Conservation (phyloP, 2,113 vertebrate genomes). For the Tachuris rubrigastra region DNA sequence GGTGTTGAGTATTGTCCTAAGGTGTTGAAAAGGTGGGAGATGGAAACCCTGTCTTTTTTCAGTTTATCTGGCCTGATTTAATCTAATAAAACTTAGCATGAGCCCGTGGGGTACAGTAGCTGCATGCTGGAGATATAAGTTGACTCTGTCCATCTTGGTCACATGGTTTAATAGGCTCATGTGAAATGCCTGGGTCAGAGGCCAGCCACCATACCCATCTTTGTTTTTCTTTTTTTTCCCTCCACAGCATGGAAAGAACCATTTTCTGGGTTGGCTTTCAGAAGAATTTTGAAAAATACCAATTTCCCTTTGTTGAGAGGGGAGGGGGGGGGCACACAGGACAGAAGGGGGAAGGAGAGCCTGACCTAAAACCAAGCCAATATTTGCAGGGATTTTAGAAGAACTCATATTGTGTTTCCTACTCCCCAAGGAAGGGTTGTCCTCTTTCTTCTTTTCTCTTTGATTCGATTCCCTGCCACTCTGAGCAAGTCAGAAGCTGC, state of each 20-base stretch:
- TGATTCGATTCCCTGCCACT: slow-evolving; percentile 82
- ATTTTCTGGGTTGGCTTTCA: slow-evolving; percentile 80
- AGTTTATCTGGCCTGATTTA: not conserved
- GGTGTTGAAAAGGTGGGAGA: not conserved
- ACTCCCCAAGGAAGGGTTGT: slow-evolving; percentile 77
- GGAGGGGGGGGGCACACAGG: not conserved
- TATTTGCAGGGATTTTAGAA: slow-evolving; percentile 74
- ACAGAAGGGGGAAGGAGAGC: slow-evolving; percentile 36
- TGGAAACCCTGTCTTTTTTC: not conserved
- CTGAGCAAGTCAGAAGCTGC: slow-evolving; percentile 73
- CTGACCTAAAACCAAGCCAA: slow-evolving; percentile 73
- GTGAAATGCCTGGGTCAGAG: slow-evolving; percentile 74
- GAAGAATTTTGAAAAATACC: slow-evolving; percentile 76
- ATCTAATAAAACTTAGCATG: not conserved
- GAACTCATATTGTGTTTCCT: slow-evolving; percentile 76
- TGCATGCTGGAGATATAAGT: slow-evolving; percentile 47
- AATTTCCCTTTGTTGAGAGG: slow-evolving; percentile 77
- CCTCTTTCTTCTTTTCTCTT: slow-evolving; percentile 76
- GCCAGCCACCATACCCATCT: slow-evolving; percentile 70
- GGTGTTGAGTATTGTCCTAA: not conserved
- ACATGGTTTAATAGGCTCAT: slow-evolving; percentile 72
- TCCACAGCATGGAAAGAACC: slow-evolving; percentile 63
- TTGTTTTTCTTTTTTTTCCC: slow-evolving; percentile 65
- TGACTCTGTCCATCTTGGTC: slow-evolving; percentile 52
- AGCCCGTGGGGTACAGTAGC: slow-evolving; percentile 59